Evolutionary conservation across 1,140 invertebrate genomes (phyloP).

Genomic region (Leptestheria dahalacensis): DNA sequence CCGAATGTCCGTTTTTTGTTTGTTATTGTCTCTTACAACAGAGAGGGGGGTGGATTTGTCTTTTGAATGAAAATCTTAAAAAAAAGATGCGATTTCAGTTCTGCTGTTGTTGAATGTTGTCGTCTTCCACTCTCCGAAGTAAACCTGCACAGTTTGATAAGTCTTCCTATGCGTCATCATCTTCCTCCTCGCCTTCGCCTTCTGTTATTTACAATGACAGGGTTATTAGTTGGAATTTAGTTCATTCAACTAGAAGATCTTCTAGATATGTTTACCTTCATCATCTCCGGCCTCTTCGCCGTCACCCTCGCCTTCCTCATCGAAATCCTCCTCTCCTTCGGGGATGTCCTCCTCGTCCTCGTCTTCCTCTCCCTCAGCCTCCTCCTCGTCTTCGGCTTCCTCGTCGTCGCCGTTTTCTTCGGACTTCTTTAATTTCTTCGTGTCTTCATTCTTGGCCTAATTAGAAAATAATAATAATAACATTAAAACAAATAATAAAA

Average conservation of each 20-base stretch:
- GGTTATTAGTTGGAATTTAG: not conserved
- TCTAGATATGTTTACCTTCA: conserved; percentile 9
- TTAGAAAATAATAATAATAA: not conserved
- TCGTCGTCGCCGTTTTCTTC: conserved; percentile 17
- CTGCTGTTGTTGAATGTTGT: not conserved
- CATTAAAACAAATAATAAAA: not conserved
- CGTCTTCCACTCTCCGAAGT: not conserved
- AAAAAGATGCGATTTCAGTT: conserved; percentile 2
- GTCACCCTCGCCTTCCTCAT: conserved; percentile 16
- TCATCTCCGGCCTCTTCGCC: conserved; percentile 13
- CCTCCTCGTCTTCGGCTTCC: conserved; percentile 17
- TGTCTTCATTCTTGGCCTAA: conserved; percentile 16
- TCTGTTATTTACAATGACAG: not conserved
- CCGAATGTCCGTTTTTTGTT: not conserved
- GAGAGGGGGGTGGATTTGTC: conserved; percentile 3
- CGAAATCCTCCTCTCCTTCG: conserved; percentile 18
- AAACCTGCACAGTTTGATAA: conserved; percentile 5
- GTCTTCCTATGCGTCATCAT: conserved; percentile 14
- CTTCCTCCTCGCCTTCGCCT: conserved; percentile 14
- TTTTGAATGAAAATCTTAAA: conserved; percentile 3
- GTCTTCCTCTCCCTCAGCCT: conserved; percentile 16
- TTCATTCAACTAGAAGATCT: not conserved
- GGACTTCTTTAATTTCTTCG: conserved; percentile 15
- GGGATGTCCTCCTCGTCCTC: conserved; percentile 18
- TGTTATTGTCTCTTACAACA: not conserved